These are phyloP conservation scores for Nycticebus coucang DNA, from an alignment of 2,113 vertebrate genomes.

Conservation along the genomic window DNA sequence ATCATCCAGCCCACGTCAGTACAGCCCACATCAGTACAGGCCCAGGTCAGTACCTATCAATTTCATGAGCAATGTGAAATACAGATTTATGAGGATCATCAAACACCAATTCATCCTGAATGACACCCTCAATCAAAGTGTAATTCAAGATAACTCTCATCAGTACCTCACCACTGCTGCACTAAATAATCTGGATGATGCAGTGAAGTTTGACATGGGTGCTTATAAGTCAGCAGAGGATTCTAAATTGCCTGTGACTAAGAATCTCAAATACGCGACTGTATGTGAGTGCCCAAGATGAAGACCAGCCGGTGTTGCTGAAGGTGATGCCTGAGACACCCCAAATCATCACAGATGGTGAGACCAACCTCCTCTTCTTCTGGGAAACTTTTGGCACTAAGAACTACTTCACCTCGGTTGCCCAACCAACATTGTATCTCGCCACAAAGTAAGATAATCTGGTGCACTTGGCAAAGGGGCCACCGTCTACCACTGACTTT, in stretches of 20 bases:
- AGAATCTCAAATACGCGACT: slow-evolving; percentile 68
- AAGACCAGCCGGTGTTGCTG: slow-evolving; percentile 49
- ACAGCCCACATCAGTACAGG: neutral
- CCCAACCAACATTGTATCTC: slow-evolving; percentile 46
- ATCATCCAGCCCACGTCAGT: slow-evolving; percentile 9
- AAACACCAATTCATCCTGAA: neutral
- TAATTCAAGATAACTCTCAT: neutral
- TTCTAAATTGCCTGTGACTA: slow-evolving; percentile 33
- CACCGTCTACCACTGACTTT: slow-evolving; percentile 52
- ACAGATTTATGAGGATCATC: neutral
- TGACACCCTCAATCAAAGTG: slow-evolving; percentile 26
- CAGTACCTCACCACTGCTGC: neutral
- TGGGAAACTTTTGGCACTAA: neutral
- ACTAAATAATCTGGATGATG: neutral
- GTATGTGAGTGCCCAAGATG: slow-evolving; percentile 57
- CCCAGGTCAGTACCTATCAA: neutral
- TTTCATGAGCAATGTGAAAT: neutral
- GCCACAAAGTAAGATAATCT: neutral
- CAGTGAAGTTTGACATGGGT: slow-evolving; percentile 74
- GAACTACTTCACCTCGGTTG: slow-evolving; percentile 66
- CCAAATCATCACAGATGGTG: neutral
- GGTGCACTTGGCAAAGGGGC: slow-evolving; percentile 46
- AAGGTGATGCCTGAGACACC: slow-evolving; percentile 71
- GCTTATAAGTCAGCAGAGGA: neutral
- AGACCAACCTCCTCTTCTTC: slow-evolving; percentile 65